Conservation (phyloP, 1,140 invertebrate species). For the Stenopsyche tienmushanensis region DNA sequence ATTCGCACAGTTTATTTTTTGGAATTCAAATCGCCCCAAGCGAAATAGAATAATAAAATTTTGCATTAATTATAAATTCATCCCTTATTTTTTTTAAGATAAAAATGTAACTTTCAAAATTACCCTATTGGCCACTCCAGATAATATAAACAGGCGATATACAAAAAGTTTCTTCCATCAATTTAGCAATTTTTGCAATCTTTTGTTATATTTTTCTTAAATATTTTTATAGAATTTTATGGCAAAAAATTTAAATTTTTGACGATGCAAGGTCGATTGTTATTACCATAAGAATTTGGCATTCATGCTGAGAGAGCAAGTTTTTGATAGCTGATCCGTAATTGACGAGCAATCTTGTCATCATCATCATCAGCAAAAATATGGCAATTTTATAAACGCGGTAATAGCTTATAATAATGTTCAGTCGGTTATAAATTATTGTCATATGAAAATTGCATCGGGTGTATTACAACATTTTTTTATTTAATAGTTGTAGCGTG, state of each 20-base stretch:
- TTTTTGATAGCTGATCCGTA: no score
- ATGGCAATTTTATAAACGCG: conserved; percentile 17
- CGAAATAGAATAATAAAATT: background rate
- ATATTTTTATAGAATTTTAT: background rate
- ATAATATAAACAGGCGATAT: no score
- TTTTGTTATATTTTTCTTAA: background rate
- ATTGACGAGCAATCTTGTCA: conserved; percentile 9
- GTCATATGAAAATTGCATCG: background rate
- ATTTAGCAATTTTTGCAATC: background rate
- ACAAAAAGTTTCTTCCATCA: no score
- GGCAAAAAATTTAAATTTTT: no score
- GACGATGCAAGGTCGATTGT: no score
- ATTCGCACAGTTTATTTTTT: no score
- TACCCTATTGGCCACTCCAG: no score
- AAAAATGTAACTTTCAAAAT: background rate
- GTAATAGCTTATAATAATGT: conserved; percentile 20
- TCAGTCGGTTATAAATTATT: conserved; percentile 2
- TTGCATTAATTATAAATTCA: background rate
- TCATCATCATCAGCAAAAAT: conserved; percentile 10
- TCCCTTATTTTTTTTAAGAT: background rate
- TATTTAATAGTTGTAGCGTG: no score
- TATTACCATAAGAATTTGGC: no score
- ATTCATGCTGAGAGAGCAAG: no score
- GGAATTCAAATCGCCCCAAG: no score
- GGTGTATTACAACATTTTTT: no score